Conservation (phyloP, 2,797 vertebrate species). For the Ciconia nigra region DNA sequence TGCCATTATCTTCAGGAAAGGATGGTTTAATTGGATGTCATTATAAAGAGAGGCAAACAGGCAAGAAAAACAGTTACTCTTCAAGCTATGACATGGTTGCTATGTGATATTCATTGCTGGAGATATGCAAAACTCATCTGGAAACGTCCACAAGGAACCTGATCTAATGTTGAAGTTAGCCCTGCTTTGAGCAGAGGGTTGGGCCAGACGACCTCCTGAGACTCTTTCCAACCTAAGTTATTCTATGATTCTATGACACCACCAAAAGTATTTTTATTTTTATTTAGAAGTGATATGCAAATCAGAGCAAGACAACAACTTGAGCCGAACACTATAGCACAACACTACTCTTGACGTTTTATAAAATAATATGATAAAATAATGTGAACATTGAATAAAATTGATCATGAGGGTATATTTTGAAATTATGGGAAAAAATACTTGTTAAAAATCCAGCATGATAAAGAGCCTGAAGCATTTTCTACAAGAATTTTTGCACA, state of each 20-base stretch:
- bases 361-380: neutral
- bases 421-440: neutral
- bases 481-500: neutral
- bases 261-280: neutral
- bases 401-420: neutral
- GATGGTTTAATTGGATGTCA: neutral
- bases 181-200: neutral
- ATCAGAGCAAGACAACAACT: neutral
- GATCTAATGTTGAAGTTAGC: neutral
- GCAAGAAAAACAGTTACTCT: neutral
- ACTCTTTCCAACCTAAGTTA: neutral
- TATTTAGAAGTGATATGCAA: neutral
- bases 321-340: neutral
- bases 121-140: neutral
- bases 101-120: fast-evolving
- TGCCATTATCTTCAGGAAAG: neutral
- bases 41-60: neutral
- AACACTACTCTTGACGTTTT: neutral
- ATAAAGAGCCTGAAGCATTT: neutral
- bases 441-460: neutral
- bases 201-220: neutral
- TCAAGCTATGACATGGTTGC: neutral
- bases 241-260: neutral
- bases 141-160: neutral
- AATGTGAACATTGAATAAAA: neutral